A percentile compares a stretch with the other conserved stretches of the same genome.
phyloP scores from a whole-genome alignment of 2,797 vertebrate genomes.

The Syngnathus rostellatus region DNA sequence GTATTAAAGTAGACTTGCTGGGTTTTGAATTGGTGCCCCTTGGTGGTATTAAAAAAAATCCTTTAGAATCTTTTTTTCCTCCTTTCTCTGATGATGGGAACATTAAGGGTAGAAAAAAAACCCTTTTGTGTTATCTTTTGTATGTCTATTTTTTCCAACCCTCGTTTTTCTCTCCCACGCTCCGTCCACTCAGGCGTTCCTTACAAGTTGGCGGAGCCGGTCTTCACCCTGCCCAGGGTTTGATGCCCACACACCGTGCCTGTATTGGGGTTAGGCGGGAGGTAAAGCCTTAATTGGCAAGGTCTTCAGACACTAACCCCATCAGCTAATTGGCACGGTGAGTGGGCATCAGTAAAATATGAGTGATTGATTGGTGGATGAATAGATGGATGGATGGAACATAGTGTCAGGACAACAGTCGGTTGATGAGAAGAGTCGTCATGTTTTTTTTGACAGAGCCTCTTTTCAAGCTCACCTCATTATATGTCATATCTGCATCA shows the following conservation, averaged over 20 bases:
- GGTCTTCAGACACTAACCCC: conserved; percentile 50
- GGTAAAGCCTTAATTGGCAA: conserved; percentile 69
- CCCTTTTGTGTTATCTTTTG: conserved; percentile 41
- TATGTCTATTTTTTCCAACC: conserved; percentile 5
- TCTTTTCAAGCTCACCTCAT: background rate
- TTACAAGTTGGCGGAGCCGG: conserved; percentile 25
- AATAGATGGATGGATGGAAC: conserved; percentile 61
- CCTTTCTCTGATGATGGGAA: conserved; percentile 27
- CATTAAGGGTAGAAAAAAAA: conserved; percentile 21
- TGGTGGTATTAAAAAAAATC: conserved; percentile 49
- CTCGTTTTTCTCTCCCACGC: conserved; percentile 2
- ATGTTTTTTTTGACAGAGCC: background rate
- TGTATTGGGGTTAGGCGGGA: conserved; percentile 41
- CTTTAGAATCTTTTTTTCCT: conserved; percentile 16
- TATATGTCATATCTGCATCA: background rate
- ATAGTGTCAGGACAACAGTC: conserved; percentile 55
- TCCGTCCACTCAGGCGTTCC: conserved; percentile 27
- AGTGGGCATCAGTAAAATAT: conserved; percentile 33
- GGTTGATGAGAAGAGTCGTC: background rate
- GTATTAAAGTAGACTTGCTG: conserved; percentile 65
- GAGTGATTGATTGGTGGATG: conserved; percentile 56
- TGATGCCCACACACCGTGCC: conserved; percentile 49
- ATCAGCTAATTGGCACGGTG: conserved; percentile 69
- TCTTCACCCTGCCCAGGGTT: conserved; percentile 34
- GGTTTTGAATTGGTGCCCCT: conserved; percentile 61